These are phyloP conservation scores for Amphipyra tragopoginis DNA, from an alignment of 2,888 invertebrate species.

Conservation along the genomic window DNA sequence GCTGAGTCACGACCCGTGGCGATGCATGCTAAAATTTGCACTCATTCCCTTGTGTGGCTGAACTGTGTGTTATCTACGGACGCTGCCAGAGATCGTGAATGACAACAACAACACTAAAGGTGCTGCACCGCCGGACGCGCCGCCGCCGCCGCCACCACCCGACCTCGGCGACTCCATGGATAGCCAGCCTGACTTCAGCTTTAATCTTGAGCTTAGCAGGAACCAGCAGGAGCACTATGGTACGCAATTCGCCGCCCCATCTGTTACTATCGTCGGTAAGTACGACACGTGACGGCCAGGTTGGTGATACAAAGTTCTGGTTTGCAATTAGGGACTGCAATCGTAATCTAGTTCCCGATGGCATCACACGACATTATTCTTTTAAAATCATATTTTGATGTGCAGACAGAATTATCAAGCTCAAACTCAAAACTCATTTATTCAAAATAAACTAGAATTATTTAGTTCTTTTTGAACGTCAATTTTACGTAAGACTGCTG, in stretches of 20 bases:
- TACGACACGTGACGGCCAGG: conserved; percentile 33
- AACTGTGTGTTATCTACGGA: conserved; percentile 67
- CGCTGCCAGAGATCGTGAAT: conserved; percentile 79
- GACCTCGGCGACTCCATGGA: conserved; percentile 78
- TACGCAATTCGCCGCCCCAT: conserved; percentile 90
- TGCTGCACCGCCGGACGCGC: conserved; percentile 84
- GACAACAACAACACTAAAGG: conserved; percentile 80
- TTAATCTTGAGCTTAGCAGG: conserved; percentile 93
- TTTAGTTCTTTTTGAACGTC: no score
- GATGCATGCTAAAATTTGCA: conserved; percentile 50
- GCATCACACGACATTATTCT: no score
- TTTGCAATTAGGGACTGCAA: conserved; percentile 6
- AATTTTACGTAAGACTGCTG: no score
- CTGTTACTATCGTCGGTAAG: conserved; percentile 86
- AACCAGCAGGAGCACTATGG: conserved; percentile 94
- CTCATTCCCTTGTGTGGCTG: conserved; percentile 53
- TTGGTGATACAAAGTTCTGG: no score
- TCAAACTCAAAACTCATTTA: no score
- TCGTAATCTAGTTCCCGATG: no score
- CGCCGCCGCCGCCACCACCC: conserved; percentile 88
- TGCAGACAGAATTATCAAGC: no score
- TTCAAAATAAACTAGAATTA: no score
- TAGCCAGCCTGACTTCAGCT: conserved; percentile 87
- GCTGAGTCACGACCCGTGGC: conserved; percentile 10
- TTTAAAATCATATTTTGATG: no score